Percentiles rank a stretch among this genome's conserved stretches.
These are phyloP conservation scores for Mesembrinibis cayennensis DNA, from an alignment of 2,113 vertebrate genomes.

Conservation along the genomic window DNA sequence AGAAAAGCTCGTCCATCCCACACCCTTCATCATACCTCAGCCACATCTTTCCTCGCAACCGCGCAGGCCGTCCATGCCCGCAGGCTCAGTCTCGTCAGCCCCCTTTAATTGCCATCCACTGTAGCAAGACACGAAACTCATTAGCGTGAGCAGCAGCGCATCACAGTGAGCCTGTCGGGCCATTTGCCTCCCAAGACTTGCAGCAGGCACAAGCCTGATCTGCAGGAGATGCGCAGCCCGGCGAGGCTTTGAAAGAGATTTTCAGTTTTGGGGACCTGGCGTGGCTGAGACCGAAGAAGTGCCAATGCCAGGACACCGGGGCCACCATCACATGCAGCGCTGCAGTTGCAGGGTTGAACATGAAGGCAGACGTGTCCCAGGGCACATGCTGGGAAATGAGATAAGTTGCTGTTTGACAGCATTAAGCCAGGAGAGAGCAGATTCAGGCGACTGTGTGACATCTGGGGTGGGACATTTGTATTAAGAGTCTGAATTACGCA, in stretches of 20 bases:
- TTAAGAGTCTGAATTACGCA: not conserved
- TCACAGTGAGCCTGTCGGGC: not conserved
- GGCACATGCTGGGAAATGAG: fast-evolving
- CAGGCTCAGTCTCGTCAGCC: not conserved
- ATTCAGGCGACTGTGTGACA: not conserved
- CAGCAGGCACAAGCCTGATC: fast-evolving
- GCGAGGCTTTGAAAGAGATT: not conserved
- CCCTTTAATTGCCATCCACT: not conserved
- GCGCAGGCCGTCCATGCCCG: not conserved
- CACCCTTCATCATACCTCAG: not conserved
- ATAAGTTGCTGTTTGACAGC: not conserved
- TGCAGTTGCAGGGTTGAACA: fast-evolving
- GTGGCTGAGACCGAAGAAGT: fast-evolving
- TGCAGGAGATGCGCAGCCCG: fast-evolving
- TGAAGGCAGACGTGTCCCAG: not conserved
- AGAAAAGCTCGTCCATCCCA: not conserved
- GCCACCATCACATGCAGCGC: fast-evolving
- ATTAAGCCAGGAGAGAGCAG: not conserved
- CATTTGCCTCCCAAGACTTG: not conserved
- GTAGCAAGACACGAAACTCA: not conserved
- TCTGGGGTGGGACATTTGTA: not conserved
- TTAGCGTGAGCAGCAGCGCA: not conserved
- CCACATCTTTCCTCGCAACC: not conserved
- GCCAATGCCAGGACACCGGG: not conserved
- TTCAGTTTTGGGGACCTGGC: not conserved